Evolutionary conservation across 2,113 vertebrate genomes (phyloP).

Genomic region (Mesitornis unicolor): DNA sequence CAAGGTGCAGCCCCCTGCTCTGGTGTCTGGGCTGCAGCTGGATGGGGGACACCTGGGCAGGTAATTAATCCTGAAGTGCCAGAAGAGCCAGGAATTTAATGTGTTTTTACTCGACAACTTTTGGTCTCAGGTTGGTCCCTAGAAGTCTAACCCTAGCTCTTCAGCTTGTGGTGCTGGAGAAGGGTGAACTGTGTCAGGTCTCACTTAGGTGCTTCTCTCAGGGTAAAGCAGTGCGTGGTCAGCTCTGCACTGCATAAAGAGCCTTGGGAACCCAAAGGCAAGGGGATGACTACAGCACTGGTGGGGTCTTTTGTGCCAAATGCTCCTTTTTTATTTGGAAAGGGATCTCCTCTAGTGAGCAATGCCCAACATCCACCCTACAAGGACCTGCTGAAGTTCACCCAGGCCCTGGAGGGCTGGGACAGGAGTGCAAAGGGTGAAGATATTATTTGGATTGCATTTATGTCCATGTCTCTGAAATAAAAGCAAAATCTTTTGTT

Average conservation of each 20-base stretch:
- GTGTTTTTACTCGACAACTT: neutral
- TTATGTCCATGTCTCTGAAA: neutral
- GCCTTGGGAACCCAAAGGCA: neutral
- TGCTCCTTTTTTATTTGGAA: neutral
- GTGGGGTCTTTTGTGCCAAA: neutral
- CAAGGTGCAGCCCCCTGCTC: neutral
- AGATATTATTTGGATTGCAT: neutral
- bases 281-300: accelerated
- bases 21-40: neutral
- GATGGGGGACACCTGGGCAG: neutral
- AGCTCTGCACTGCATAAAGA: neutral
- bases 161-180: neutral
- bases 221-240: accelerated
- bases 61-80: neutral
- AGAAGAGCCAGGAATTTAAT: neutral
- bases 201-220: neutral
- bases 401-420: neutral
- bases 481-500: conserved; percentile 5
- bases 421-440: neutral
- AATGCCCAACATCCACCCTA: neutral
- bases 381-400: neutral
- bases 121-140: neutral
- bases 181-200: neutral
- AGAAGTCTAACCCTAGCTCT: neutral
- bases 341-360: neutral